Base-by-base conservation (phyloP, 2,797 vertebrate species). In the Mus spretus region DNA sequence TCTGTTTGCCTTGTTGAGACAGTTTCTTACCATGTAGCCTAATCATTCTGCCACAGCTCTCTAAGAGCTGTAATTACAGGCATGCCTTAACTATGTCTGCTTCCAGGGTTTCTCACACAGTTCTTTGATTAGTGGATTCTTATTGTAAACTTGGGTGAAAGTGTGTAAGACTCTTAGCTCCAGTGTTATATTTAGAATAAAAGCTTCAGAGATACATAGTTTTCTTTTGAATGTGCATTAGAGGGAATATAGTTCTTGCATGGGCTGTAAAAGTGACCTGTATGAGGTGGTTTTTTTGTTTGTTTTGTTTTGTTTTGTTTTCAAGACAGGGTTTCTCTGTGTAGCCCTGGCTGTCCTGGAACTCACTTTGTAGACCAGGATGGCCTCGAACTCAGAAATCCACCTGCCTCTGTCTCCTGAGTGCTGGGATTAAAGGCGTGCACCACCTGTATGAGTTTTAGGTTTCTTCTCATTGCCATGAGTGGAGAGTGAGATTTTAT, bases 401-500 rank as follows among this genome's bases (percentile, higher is more conserved):
- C 37, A 40, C 37, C 37, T 40, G 37, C 37, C 37, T 40, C 37
- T 40, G 37, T 40, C 37, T 40, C 37, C 37, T 40, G 37, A 40
- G 37, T 40, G 37, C 37, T 40, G 37, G 37, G 37, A 40, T 40
- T 40, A 40, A 40, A 40, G 37, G 37, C 37, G 3, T 40, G 37
- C 37, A 37, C 37, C 37, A 47, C 44, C 44, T 4, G 28, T 89
- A 95, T 83, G 34, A 85, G 53, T 95, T 92, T 24, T 57, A 87
- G 15, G 4, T 93, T 93, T 97, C 86, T 97, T 94, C 95, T 96
- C n/a, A 28, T 80, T 37, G 67, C 4, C 91, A 61, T 93, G 50
- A 55, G 6, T 96, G 37, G 53, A 92, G 24, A 86, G 19, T 81
- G 55, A 92, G 80, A 44, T 84, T 28, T 93, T 93, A 26, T 0